Conservation (phyloP, 2,888 invertebrate genomes). For the Antheraea yamamai region DNA sequence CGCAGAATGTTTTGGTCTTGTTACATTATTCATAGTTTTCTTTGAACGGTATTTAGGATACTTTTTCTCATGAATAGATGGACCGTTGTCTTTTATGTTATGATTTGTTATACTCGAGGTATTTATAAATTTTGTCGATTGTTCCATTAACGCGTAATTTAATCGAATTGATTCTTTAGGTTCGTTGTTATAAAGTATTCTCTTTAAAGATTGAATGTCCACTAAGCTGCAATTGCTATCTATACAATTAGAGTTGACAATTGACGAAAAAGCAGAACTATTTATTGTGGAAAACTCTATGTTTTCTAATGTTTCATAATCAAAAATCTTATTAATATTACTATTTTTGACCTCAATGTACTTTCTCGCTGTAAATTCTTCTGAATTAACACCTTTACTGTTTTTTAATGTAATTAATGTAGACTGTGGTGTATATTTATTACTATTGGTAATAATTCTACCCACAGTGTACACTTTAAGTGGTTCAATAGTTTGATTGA, state of each 20-base stretch:
- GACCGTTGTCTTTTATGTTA: neutral
- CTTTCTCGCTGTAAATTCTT: conserved; percentile 6
- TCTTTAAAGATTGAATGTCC: neutral
- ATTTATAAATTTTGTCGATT: neutral
- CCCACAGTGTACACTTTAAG: conserved; percentile 17
- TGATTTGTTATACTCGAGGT: neutral
- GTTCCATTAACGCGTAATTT: neutral
- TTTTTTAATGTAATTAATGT: neutral
- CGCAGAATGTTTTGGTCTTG: neutral
- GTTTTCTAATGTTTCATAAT: neutral
- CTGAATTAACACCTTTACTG: neutral
- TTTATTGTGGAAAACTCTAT: neutral
- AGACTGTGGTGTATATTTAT: neutral
- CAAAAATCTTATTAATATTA: neutral
- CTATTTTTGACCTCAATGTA: neutral
- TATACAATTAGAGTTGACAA: neutral
- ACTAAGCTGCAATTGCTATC: neutral
- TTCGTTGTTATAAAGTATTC: neutral
- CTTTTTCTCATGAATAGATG: neutral
- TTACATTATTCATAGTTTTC: neutral
- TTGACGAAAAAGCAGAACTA: neutral
- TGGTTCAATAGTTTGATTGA: conserved; percentile 4
- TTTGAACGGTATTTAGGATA: neutral
- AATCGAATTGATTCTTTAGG: neutral
- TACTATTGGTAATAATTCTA: conserved; percentile 1